Percentiles rank a stretch among this genome's conserved stretches.
phyloP scores from a whole-genome alignment of 30 jellyfish, hydroid and myxozoan species.

The Chrysaora quinquecirrha region DNA sequence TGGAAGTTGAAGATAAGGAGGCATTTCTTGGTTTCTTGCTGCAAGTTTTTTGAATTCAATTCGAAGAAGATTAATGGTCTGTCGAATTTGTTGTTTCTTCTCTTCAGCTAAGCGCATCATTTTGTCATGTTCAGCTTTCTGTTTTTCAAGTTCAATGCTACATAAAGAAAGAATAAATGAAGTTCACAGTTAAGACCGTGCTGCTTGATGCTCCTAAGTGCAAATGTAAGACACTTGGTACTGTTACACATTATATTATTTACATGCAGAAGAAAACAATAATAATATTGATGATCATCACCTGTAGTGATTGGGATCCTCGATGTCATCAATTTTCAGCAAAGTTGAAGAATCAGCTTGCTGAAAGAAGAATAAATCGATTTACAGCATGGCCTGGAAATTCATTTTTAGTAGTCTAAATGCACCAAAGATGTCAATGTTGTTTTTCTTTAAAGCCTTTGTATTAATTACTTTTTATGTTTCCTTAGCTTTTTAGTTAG shows the following conservation, averaged over 20 bases:
- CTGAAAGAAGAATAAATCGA: not conserved
- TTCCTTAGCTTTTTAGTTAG: too few species aligned
- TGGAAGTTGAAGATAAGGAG: constrained; percentile 81
- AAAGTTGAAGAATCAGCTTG: constrained; percentile 36
- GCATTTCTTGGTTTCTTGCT: constrained; percentile 69
- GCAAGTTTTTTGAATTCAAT: constrained; percentile 65
- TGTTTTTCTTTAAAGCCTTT: too few species aligned
- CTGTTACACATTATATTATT: not conserved
- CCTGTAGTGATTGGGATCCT: constrained; percentile 97
- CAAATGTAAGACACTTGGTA: too few species aligned
- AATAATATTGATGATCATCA: not conserved
- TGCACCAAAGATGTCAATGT: too few species aligned
- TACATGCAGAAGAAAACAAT: not conserved
- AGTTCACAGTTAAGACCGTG: not conserved
- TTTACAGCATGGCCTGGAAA: too few species aligned
- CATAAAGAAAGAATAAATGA: not conserved
- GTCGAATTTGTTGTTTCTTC: constrained; percentile 77
- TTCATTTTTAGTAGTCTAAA: too few species aligned
- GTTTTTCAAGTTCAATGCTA: constrained; percentile 95
- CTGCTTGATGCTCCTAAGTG: not conserved
- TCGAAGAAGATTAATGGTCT: constrained; percentile 67
- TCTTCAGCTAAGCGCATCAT: constrained; percentile 90
- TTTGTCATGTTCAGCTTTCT: constrained; percentile 95
- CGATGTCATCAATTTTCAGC: constrained; percentile 87
- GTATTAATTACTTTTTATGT: too few species aligned